Conservation (phyloP, 2,797 vertebrate genomes). For the Betta splendens region DNA sequence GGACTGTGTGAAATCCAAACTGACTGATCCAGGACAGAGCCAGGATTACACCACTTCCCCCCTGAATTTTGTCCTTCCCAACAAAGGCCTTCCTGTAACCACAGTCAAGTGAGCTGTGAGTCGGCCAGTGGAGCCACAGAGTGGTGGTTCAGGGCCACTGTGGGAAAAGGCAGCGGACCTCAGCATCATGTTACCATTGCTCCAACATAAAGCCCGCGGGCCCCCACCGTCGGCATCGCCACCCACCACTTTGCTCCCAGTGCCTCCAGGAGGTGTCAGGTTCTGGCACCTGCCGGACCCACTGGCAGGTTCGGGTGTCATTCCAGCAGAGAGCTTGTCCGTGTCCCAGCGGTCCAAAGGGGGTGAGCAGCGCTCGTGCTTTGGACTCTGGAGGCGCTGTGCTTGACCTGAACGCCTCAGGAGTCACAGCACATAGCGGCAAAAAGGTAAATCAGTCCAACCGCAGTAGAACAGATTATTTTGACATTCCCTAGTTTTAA, state of each 20-base stretch:
- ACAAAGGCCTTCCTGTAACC: slow-evolving; percentile 85
- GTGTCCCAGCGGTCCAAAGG: slow-evolving; percentile 52
- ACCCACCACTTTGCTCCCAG: slow-evolving; percentile 56
- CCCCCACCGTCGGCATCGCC: slow-evolving; percentile 52
- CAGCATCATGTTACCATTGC: slow-evolving; percentile 78
- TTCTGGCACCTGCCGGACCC: slow-evolving; percentile 72
- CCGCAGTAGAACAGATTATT: slow-evolving; percentile 2
- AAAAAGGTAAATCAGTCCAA: neutral
- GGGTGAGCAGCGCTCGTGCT: slow-evolving; percentile 38
- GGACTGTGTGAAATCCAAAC: slow-evolving; percentile 86
- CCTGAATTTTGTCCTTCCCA: slow-evolving; percentile 75
- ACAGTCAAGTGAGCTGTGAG: slow-evolving; percentile 83
- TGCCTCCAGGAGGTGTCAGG: slow-evolving; percentile 69
- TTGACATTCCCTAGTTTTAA: neutral
- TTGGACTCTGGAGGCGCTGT: slow-evolving; percentile 35
- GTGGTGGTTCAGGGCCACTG: slow-evolving; percentile 81
- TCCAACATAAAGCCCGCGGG: slow-evolving; percentile 57
- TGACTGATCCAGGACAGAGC: slow-evolving; percentile 88
- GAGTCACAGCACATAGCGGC: neutral
- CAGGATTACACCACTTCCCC: slow-evolving; percentile 86
- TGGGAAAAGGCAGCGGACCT: slow-evolving; percentile 81
- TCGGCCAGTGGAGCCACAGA: slow-evolving; percentile 75
- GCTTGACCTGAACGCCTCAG: neutral
- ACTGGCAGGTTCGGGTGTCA: slow-evolving; percentile 67
- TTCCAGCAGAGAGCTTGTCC: slow-evolving; percentile 61